Evolutionary conservation across 2,888 invertebrate genomes (phyloP).

Genomic region (Clostera curtula): DNA sequence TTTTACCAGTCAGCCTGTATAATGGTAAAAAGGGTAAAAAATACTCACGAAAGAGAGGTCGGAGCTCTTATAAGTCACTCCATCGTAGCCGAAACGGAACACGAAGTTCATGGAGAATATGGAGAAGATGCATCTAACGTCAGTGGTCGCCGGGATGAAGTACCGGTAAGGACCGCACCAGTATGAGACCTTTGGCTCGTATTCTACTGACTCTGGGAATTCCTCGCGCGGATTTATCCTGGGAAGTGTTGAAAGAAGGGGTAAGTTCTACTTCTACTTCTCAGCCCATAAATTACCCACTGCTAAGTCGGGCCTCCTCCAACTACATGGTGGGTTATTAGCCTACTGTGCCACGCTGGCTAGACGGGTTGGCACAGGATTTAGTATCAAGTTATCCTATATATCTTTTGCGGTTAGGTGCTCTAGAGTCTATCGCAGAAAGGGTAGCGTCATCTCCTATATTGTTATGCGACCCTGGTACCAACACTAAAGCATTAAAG

Average conservation of each 20-base stretch:
- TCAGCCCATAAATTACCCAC: too few species aligned
- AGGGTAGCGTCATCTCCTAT: too few species aligned
- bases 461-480: too few species aligned
- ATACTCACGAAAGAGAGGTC: slow-evolving; percentile 59
- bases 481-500: too few species aligned
- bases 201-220: slow-evolving; percentile 65
- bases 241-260: neutral
- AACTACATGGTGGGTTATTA: too few species aligned
- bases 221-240: slow-evolving; percentile 66
- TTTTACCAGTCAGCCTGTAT: too few species aligned
- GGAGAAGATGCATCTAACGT: slow-evolving; percentile 64
- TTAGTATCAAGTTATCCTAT: too few species aligned
- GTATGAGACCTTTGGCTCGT: slow-evolving; percentile 65
- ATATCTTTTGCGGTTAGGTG: neutral
- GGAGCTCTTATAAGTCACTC: slow-evolving; percentile 62
- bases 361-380: too few species aligned
- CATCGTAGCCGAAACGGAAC: slow-evolving; percentile 60
- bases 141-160: slow-evolving; percentile 65
- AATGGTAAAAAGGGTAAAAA: too few species aligned
- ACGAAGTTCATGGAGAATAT: slow-evolving; percentile 67
- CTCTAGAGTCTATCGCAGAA: too few species aligned
- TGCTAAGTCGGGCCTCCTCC: too few species aligned
- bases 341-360: too few species aligned
- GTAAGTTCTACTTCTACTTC: neutral
- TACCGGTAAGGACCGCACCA: slow-evolving; percentile 66